Percentiles rank a stretch among this genome's conserved stretches.
Conservation (phyloP, 2,113 vertebrate species). For the Hassar affinis region DNA sequence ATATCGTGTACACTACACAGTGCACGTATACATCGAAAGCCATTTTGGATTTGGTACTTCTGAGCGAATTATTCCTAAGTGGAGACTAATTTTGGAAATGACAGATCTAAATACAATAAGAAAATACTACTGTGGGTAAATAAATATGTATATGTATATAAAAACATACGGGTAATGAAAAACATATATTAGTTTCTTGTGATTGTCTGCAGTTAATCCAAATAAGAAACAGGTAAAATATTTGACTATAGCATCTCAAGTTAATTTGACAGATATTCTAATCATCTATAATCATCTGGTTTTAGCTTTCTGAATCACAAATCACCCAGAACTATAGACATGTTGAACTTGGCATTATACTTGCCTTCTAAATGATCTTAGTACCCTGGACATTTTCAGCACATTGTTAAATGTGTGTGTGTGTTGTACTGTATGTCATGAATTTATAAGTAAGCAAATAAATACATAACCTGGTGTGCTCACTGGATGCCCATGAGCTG, state of each 20-base stretch:
- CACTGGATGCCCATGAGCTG: constrained; percentile 54
- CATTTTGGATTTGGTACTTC: background rate
- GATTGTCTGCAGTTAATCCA: too few species aligned
- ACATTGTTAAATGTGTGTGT: background rate
- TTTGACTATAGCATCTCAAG: too few species aligned
- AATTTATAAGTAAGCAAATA: background rate
- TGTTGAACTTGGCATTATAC: background rate
- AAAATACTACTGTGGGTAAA: too few species aligned
- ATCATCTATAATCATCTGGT: background rate
- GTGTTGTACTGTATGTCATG: background rate
- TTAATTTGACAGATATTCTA: background rate
- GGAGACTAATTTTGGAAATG: too few species aligned
- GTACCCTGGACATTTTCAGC: background rate
- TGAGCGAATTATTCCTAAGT: background rate
- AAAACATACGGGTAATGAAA: too few species aligned
- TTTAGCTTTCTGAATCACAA: background rate
- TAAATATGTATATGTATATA: too few species aligned
- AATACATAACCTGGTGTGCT: constrained; percentile 65
- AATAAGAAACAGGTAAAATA: too few species aligned
- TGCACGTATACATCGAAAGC: background rate
- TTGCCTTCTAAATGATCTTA: background rate
- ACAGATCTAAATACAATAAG: too few species aligned
- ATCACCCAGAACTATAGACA: background rate
- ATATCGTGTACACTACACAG: background rate
- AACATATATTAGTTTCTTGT: too few species aligned